phyloP scores from a whole-genome alignment of 2,113 vertebrate genomes.

The Tachuris rubrigastra region DNA sequence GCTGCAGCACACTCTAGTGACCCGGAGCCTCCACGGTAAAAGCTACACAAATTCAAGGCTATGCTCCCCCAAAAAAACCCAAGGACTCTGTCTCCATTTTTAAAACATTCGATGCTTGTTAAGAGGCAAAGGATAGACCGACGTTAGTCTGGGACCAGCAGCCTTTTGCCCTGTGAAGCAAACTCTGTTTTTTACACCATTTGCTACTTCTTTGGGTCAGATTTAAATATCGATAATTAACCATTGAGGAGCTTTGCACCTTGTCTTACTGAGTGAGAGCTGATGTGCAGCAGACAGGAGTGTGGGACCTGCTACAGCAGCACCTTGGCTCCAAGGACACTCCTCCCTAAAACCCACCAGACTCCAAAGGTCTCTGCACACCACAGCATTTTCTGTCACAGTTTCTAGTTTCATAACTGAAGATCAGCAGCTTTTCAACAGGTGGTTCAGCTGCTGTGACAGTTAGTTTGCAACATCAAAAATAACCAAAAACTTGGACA shows the following conservation, averaged over 20 bases:
- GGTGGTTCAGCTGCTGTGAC: not conserved
- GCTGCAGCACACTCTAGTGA: slow-evolving; percentile 90
- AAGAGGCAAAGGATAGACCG: not conserved
- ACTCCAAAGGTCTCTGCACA: not conserved
- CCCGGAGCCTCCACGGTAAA: not conserved
- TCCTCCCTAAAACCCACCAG: not conserved
- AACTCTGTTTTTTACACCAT: not conserved
- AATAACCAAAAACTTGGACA: not conserved
- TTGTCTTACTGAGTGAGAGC: not conserved
- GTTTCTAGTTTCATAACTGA: not conserved
- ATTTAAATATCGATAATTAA: not conserved
- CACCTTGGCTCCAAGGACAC: not conserved
- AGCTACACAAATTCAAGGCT: not conserved
- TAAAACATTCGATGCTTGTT: not conserved
- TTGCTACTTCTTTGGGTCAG: not conserved
- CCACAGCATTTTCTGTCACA: not conserved
- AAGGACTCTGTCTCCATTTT: not conserved
- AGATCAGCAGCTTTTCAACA: not conserved
- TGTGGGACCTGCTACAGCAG: accelerated
- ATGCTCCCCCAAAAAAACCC: not conserved
- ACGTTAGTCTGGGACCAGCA: accelerated
- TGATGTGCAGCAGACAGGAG: accelerated
- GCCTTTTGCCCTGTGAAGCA: not conserved
- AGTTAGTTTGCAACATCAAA: not conserved
- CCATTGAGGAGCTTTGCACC: not conserved